These are phyloP conservation scores for Leuciscus idus DNA, from an alignment of 2,113 vertebrate genomes.

Conservation along the genomic window DNA sequence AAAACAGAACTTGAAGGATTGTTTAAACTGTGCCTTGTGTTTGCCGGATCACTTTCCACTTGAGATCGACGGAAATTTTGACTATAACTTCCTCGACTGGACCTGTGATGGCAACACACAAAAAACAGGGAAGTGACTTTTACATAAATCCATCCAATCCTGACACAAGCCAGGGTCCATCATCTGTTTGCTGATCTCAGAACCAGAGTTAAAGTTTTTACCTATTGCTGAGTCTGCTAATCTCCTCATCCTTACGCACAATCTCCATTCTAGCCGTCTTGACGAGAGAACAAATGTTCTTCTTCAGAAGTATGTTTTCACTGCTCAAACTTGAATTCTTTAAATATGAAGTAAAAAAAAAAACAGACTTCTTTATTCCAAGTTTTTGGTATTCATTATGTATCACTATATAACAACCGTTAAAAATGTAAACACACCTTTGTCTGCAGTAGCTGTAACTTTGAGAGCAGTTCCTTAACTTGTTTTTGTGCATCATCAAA, in stretches of 20 bases:
- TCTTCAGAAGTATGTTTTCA: conserved; percentile 90
- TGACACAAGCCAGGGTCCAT: background rate
- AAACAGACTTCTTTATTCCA: background rate
- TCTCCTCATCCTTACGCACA: conserved; percentile 92
- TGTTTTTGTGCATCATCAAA: conserved; percentile 87
- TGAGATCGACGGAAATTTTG: conserved; percentile 36
- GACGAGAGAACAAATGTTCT: conserved; percentile 94
- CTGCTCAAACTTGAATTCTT: conserved; percentile 86
- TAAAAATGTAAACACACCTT: conserved; percentile 77
- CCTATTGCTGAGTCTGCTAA: conserved; percentile 85
- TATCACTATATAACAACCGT: background rate
- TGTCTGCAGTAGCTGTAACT: conserved; percentile 85
- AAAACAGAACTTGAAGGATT: background rate
- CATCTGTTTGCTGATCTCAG: background rate
- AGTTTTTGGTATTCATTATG: conserved; percentile 10
- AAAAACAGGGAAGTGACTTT: background rate
- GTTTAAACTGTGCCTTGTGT: background rate
- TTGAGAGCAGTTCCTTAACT: conserved; percentile 84
- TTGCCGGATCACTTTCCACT: background rate
- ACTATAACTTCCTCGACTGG: conserved; percentile 41
- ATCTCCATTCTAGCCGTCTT: conserved; percentile 93
- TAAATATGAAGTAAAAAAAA: conserved; percentile 41
- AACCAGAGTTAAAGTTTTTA: conserved; percentile 59
- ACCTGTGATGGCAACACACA: conserved; percentile 56
- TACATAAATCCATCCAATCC: background rate